These are phyloP conservation scores for Pan paniscus DNA, from an alignment of 2,113 vertebrate genomes.

Conservation along the genomic window DNA sequence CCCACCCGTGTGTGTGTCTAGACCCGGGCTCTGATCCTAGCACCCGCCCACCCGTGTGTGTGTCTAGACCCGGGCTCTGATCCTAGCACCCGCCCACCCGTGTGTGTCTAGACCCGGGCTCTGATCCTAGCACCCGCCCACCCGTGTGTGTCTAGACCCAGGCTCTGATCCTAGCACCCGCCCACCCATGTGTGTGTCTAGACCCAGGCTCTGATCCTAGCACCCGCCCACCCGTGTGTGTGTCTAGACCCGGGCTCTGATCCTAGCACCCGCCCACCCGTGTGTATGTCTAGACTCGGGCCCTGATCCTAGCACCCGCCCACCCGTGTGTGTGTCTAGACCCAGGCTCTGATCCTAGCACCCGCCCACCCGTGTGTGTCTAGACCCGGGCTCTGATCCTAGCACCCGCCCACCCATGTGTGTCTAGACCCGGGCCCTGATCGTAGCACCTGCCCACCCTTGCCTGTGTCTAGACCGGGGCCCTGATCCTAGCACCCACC, in stretches of 20 bases:
- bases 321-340: too few species aligned
- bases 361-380: rapidly evolving
- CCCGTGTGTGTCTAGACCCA: too few species aligned
- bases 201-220: background rate
- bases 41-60: too few species aligned
- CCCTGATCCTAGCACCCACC: too few species aligned
- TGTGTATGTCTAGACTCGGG: rapidly evolving
- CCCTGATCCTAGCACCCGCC: too few species aligned
- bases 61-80: background rate
- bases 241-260: too few species aligned
- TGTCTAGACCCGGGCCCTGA: background rate
- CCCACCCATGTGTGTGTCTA: too few species aligned
- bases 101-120: too few species aligned
- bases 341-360: background rate
- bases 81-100: too few species aligned
- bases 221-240: too few species aligned
- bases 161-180: background rate
- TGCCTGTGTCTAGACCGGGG: rapidly evolving
- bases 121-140: background rate
- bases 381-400: too few species aligned
- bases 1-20: too few species aligned
- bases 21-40: background rate
- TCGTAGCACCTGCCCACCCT: rapidly evolving
- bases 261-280: rapidly evolving
- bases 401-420: rapidly evolving